Percentiles rank a stretch among this genome's conserved stretches.
These are phyloP conservation scores for Bicyclus anynana DNA, from an alignment of 1,140 invertebrate species.

Conservation along the genomic window DNA sequence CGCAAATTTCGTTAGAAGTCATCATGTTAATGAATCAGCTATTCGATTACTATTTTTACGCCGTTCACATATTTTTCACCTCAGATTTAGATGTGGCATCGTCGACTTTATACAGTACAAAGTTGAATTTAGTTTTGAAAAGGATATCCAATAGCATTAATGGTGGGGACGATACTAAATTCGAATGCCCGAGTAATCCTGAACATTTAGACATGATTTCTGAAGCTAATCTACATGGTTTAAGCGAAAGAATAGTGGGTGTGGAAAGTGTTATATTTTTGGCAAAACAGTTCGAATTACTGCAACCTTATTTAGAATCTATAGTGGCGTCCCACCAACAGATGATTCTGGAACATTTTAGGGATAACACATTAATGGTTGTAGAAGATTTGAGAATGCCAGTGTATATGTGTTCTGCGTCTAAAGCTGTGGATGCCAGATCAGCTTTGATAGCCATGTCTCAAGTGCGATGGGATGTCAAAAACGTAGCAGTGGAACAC, in stretches of 20 bases:
- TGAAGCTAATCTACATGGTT: conserved; percentile 86
- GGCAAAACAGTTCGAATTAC: conserved; percentile 89
- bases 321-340: conserved; percentile 81
- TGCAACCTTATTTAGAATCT: conserved; percentile 90
- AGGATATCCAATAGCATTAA: conserved; percentile 84
- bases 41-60: conserved; percentile 96
- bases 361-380: conserved; percentile 84
- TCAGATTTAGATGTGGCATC: conserved; percentile 68
- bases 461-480: conserved; percentile 97
- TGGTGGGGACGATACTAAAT: conserved; percentile 41
- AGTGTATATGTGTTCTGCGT: conserved; percentile 90
- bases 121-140: conserved; percentile 85
- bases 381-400: conserved; percentile 87
- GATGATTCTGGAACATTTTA: conserved; percentile 87
- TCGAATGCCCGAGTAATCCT: conserved; percentile 81
- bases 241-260: conserved; percentile 92
- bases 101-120: conserved; percentile 80
- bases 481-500: conserved; percentile 97
- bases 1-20: conserved; percentile 95
- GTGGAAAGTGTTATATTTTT: conserved; percentile 95
- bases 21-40: conserved; percentile 94
- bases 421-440: conserved; percentile 88
- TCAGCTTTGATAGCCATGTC: conserved; percentile 90
- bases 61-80: conserved; percentile 94
- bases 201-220: conserved; percentile 84